Base-by-base conservation (phyloP, 2,797 vertebrate genomes). In the Diglossa cyanea region DNA sequence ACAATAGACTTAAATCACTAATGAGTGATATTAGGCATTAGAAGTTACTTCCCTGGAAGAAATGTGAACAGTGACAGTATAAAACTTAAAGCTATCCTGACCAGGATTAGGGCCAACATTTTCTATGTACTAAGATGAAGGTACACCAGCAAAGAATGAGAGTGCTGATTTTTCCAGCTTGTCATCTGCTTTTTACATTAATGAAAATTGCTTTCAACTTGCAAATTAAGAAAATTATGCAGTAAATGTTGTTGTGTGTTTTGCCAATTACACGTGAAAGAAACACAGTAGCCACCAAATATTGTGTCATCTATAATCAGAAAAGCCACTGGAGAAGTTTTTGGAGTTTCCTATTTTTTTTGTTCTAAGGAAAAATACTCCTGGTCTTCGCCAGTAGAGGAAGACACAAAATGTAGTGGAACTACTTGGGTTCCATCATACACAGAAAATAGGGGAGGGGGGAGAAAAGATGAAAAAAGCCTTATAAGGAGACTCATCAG, bases 161-260 rank as follows among this genome's bases (percentile, higher is more conserved):
- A 91, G 86, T 3, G 1, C 30, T 70, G 28, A 8, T 58, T 95
- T 95, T 63, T 79, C 60, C 57, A 85, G 19, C 57, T 80, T 92
- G 70, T 82, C 57, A 75, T 65, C 54, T 80, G 44, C 51, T 84
- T 89, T 95, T 93, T 83, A 74, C 6, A 5, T 82, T 91, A 85
- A 93, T 62, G 40, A 86, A 68, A 67, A 72, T 83, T 84, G 50
- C 75, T 90, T 96, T 96, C 75, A 72, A 20, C 90, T 93, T 96
- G 88, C 63, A 88, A 61, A 72, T 51, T 86, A 71, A 79, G 83
- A 95, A 95, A 92, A 86, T 75, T 8, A 42, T 85, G 72, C 31
- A 87, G 63, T 45, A 88, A 92, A 68, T 88, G 60, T 75, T 88
- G 45, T n/a, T 73, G 18, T 58, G 31, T 17, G n/a, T 79, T 92